These are phyloP conservation scores for Neocloeon triangulifer DNA, from an alignment of 1,140 invertebrate species.

Conservation along the genomic window DNA sequence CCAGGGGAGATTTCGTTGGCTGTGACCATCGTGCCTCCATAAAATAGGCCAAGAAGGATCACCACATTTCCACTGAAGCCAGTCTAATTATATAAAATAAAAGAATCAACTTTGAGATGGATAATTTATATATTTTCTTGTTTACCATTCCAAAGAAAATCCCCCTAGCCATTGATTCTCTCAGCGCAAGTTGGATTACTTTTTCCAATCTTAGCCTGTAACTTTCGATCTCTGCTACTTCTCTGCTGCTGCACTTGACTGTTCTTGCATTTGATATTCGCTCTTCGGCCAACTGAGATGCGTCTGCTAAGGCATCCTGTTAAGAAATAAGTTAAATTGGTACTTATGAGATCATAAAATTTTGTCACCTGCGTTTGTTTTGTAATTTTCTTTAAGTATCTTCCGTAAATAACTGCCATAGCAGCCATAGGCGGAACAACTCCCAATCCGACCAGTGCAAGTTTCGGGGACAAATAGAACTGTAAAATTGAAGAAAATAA, in stretches of 20 bases:
- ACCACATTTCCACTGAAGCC: conserved; percentile 83
- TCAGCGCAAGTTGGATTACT: conserved; percentile 58
- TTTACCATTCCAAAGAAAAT: conserved; percentile 80
- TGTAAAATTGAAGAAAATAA: conserved; percentile 15
- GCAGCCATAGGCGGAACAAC: conserved; percentile 75
- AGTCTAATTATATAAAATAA: conserved; percentile 30
- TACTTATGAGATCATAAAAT: conserved; percentile 3
- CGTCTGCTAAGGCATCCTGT: conserved; percentile 58
- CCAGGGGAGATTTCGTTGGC: conserved; percentile 66
- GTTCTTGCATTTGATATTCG: conserved; percentile 83
- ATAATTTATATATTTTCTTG: conserved; percentile 1
- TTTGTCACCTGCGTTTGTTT: conserved; percentile 43
- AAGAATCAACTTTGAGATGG: background rate
- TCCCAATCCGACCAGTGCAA: conserved; percentile 61
- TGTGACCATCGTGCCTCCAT: conserved; percentile 73
- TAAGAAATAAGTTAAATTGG: conserved; percentile 6
- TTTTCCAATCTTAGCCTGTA: conserved; percentile 49
- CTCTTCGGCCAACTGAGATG: conserved; percentile 78
- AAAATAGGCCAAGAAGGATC: conserved; percentile 79
- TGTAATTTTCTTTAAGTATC: conserved; percentile 69
- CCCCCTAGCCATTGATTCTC: conserved; percentile 66
- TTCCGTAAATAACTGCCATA: conserved; percentile 71
- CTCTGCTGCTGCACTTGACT: conserved; percentile 79
- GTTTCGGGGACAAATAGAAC: conserved; percentile 75
- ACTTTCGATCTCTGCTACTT: conserved; percentile 43